Evolutionary conservation across 2,888 invertebrate genomes (phyloP).

Genomic region (Himalopsyche japonica): DNA sequence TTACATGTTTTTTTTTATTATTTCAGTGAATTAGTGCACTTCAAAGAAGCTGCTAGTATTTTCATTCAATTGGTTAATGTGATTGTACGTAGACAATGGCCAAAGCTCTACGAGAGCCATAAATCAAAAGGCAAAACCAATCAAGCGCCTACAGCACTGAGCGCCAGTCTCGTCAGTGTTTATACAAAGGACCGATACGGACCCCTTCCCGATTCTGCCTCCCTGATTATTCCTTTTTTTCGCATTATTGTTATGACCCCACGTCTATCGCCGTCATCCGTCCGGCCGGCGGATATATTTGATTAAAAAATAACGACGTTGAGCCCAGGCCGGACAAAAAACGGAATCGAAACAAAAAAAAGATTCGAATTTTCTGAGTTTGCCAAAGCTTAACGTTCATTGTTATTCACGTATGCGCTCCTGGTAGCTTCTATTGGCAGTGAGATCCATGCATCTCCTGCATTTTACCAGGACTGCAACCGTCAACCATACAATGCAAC

Average conservation of each 20-base stretch:
- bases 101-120: constrained; percentile 9
- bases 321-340: constrained; percentile 49
- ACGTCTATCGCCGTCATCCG: constrained; percentile 43
- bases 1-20: too few relatives aligned
- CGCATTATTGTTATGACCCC: constrained; percentile 40
- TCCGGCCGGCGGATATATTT: constrained; percentile 63
- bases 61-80: constrained; percentile 20
- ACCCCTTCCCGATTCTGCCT: constrained; percentile 59
- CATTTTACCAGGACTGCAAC: neutral
- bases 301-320: constrained; percentile 65
- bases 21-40: neutral
- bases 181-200: constrained; percentile 57
- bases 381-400: constrained; percentile 54
- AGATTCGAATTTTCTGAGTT: constrained; percentile 52
- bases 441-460: neutral
- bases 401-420: constrained; percentile 50
- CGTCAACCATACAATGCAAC: neutral
- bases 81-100: constrained; percentile 10
- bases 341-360: constrained; percentile 37
- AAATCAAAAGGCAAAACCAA: constrained; percentile 54
- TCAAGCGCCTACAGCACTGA: constrained; percentile 49
- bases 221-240: constrained; percentile 29
- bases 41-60: neutral
- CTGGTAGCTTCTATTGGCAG: neutral
- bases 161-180: constrained; percentile 58